Conservation (phyloP, 2,113 vertebrate species). For the Microtus pennsylvanicus region DNA sequence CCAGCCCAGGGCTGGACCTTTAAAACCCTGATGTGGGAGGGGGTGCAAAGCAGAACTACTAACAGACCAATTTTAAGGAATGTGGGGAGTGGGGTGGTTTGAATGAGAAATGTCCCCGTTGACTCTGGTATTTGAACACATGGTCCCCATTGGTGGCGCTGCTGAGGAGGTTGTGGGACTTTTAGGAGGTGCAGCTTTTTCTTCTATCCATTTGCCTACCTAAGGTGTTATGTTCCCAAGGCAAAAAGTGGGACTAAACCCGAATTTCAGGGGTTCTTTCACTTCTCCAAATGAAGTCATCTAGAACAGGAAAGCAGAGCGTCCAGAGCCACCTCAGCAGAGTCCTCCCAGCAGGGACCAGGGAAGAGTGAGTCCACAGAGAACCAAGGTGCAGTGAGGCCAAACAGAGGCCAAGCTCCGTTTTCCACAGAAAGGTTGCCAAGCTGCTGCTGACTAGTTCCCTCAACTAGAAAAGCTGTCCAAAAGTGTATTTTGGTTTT, state of each 20-base stretch:
- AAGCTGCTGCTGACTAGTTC: background rate
- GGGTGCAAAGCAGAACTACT: background rate
- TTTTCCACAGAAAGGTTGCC: constrained; percentile 33
- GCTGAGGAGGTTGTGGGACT: background rate
- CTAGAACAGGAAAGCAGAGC: background rate
- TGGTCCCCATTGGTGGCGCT: background rate
- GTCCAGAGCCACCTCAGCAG: background rate
- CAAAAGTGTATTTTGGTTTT: background rate
- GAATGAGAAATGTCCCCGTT: background rate
- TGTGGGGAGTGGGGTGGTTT: background rate
- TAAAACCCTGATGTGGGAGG: background rate
- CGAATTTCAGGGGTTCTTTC: background rate
- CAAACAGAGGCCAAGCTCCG: background rate
- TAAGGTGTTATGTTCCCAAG: background rate
- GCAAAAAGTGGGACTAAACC: background rate
- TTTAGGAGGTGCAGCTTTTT: background rate
- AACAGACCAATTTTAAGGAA: constrained; percentile 2
- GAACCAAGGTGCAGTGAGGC: background rate
- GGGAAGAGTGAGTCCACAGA: background rate
- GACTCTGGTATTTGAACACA: background rate
- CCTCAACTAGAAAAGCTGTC: constrained; percentile 45
- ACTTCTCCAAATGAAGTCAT: background rate
- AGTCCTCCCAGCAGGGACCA: background rate
- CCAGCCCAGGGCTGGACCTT: background rate
- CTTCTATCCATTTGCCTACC: background rate